Evolutionary conservation across 2,797 vertebrate species (phyloP), one percentile per base, ranked within the genome.

Genomic region (Phoebastria nigripes): DNA sequence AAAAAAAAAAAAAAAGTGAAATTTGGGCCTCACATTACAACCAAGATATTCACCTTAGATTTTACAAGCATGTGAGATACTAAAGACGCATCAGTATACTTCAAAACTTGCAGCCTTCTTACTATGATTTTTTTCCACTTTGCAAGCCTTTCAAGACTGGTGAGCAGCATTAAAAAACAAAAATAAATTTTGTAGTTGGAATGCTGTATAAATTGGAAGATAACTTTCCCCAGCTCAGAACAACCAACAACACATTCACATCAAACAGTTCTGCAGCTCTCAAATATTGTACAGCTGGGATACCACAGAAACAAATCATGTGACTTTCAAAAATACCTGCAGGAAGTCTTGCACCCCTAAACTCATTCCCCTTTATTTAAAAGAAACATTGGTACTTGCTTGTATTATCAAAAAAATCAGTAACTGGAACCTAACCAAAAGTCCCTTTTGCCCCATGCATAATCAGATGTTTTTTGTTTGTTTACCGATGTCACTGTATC

Each of bases 401-500:
- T 63, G 12, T 46, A 42, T 51, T 73, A 70, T 72, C 8, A 26
- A 74, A 39, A 9, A 58, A 80, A 94, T 87, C 82, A 77, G 16
- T 87, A 93, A 37, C 73, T 88, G 85, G 82, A 95, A 79, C 25
- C 6, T 52, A 79, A 70, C 37, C 90, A 87, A 70, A 93, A 90
- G 54, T 67, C 78, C 37, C 66, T 70, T 82, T 80, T 80, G 94
- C 37, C 21, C 56, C 61, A 66, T 28, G 47, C 65, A 90, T 87
- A 90, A 94, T 91, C 26, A 39, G 77, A 84, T 39, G 44, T 33
- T 3, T 49, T 94, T 65, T 91, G 78, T 93, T 93, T 95, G 88
- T 93, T 93, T 95, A 90, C 80, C 89, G 91, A 82, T 94, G 83
- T 56, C 90, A 80, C 83, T 61, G 29, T 46, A 95, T 78, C 82